Evolutionary conservation across 2,888 invertebrate species (phyloP), one percentile per base, ranked within the genome.

Genomic region (Strigamia maritima): DNA sequence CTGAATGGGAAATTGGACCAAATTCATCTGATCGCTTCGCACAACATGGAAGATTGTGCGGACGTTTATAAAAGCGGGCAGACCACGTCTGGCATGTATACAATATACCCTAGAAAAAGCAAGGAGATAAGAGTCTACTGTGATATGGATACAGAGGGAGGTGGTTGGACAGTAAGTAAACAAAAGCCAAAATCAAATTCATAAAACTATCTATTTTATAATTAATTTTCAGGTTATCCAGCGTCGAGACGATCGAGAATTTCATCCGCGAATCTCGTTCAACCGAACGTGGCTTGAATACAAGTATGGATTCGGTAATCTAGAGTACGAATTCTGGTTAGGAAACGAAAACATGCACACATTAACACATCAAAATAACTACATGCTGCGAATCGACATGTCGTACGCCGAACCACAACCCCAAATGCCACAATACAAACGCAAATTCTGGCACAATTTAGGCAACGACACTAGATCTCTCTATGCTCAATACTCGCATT

Each of bases 321-420:
- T 81, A 12, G 60, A 74, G 2, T 54, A 75, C n/a, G 81, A 81
- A 74, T 79, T 79, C 76, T 81, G 81, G 81, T 38, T 80, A 16
- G 81, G 81, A 14, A 76, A 77, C 26, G 81, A 81, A 60, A 65
- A 81, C 74, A 78, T 81, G 22, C 80, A 81, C 75, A 60, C 54
- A 1, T 35, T 81, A 14, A 80, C 81, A 7, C 38, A 70, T 16
- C 80, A 80, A n/a, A 54, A 44, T 14, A 76, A 54, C 22, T 75
- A 79, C 77, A 54, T 80, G 38, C 26, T 81, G 2, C 76, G 79
- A 19, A 78, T 81, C 60, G 81, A 81, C 22, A 35, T 81, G 40
- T 49, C n/a, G 8, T 79, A 80, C 60, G 78, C 77, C 26, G 79
- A 79, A 8, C 35, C 60, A n/a, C 76, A 60, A 10, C 35, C 49